Conservation (phyloP, 2,888 invertebrate genomes). For the Drosophila suboccidentalis region DNA sequence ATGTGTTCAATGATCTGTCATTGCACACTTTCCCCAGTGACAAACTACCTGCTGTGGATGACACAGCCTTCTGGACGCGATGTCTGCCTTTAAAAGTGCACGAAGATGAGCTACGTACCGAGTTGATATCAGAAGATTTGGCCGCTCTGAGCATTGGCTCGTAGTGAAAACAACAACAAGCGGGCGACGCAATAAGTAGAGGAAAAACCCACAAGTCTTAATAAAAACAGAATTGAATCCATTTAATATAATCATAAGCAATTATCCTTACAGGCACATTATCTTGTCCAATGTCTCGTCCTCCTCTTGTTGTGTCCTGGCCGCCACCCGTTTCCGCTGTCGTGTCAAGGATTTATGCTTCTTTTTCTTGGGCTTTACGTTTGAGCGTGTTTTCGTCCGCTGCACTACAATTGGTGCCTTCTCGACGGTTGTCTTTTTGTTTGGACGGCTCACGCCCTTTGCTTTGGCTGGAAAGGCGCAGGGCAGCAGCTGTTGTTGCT, state of each 20-base stretch:
- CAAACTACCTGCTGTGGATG: slow-evolving; percentile 86
- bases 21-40: slow-evolving; percentile 89
- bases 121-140: slow-evolving; percentile 87
- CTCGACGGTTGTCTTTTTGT: not conserved
- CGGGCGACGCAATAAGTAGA: slow-evolving; percentile 3
- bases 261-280: slow-evolving; percentile 47
- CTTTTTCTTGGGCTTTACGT: not conserved
- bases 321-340: slow-evolving; percentile 18
- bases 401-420: not conserved
- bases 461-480: slow-evolving; percentile 65
- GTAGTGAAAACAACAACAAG: slow-evolving; percentile 8
- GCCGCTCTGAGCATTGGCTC: slow-evolving; percentile 77
- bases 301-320: slow-evolving; percentile 4
- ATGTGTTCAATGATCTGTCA: slow-evolving; percentile 92
- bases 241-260: slow-evolving; percentile 6
- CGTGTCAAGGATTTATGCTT: not conserved
- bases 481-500: slow-evolving; percentile 69
- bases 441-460: slow-evolving; percentile 1
- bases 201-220: not conserved
- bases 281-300: slow-evolving; percentile 40
- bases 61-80: slow-evolving; percentile 67
- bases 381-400: not conserved
- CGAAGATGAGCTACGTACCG: slow-evolving; percentile 77
- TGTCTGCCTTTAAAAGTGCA: slow-evolving; percentile 51
- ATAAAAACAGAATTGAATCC: not conserved